These are phyloP conservation scores for Drosophila tani DNA, from an alignment of 1,140 invertebrate genomes.

Conservation along the genomic window DNA sequence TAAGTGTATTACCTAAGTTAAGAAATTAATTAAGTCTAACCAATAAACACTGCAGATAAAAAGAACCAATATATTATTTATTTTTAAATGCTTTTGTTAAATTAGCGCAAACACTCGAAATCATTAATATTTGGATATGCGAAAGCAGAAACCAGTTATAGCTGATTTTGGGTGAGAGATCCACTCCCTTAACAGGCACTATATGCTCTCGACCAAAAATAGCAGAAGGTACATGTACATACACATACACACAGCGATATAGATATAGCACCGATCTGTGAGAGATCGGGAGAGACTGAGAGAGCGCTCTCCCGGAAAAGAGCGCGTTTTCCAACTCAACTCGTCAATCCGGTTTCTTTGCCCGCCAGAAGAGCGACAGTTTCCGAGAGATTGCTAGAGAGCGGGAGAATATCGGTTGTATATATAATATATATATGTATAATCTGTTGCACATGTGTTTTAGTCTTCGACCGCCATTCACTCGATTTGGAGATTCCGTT, in stretches of 20 bases:
- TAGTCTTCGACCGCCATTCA: slow-evolving; percentile 18
- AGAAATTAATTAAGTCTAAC: not conserved
- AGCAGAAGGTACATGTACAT: not conserved
- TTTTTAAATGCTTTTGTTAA: not conserved
- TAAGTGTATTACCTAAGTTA: not conserved
- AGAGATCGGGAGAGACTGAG: slow-evolving; percentile 7
- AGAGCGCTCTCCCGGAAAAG: slow-evolving; percentile 7
- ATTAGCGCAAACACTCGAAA: too few species aligned
- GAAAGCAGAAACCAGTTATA: slow-evolving; percentile 12
- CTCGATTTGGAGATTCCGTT: slow-evolving; percentile 9
- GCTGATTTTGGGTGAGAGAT: slow-evolving; percentile 8
- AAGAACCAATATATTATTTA: not conserved
- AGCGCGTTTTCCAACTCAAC: slow-evolving; percentile 3
- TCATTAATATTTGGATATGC: not conserved
- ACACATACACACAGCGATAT: not conserved
- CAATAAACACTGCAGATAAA: too few species aligned
- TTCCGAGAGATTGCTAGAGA: not conserved
- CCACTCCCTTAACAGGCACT: not conserved
- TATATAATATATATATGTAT: not conserved
- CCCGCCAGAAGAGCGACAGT: slow-evolving; percentile 2
- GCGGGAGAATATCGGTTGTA: slow-evolving; percentile 2
- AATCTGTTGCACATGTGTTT: slow-evolving; percentile 36
- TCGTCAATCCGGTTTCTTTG: slow-evolving; percentile 24
- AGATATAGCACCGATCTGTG: not conserved
- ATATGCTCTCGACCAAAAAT: slow-evolving; percentile 23